phyloP scores from a whole-genome alignment of 2,113 vertebrate genomes.

The Oncorhynchus gorbuscha region DNA sequence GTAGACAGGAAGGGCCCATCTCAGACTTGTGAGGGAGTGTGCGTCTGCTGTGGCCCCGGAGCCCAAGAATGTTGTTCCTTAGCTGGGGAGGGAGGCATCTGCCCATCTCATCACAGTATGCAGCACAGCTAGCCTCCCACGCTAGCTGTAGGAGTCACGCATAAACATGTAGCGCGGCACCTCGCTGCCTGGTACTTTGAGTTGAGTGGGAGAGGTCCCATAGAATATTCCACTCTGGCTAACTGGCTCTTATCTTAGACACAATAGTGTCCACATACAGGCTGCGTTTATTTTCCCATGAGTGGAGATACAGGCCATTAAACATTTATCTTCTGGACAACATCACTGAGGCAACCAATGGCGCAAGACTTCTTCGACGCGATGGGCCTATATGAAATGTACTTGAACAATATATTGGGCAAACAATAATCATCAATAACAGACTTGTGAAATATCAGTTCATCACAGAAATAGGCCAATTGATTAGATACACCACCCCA shows the following conservation, averaged over 20 bases:
- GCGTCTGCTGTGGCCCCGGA: conserved; percentile 26
- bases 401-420: conserved; percentile 29
- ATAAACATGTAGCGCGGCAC: conserved; percentile 10
- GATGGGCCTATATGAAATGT: conserved; percentile 8
- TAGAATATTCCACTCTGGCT: conserved; percentile 35
- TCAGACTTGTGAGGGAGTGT: conserved; percentile 14
- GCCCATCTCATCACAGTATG: conserved; percentile 22
- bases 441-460: too few relatives aligned
- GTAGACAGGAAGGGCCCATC: conserved; percentile 9
- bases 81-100: conserved; percentile 34
- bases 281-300: conserved; percentile 18
- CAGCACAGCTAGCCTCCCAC: conserved; percentile 21
- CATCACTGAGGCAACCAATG: conserved; percentile 17
- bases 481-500: too few relatives aligned
- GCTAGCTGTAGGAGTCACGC: conserved; percentile 19
- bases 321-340: conserved; percentile 43
- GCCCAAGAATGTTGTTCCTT: conserved; percentile 56
- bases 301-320: conserved; percentile 24
- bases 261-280: conserved; percentile 16
- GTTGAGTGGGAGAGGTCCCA: conserved; percentile 16
- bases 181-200: conserved; percentile 48
- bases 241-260: conserved; percentile 34
- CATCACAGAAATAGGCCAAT: too few relatives aligned
- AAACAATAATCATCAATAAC: not conserved
- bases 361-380: conserved; percentile 16